Base-by-base conservation (phyloP, 2,113 vertebrate genomes). In the Erythrocercus mccallii region DNA sequence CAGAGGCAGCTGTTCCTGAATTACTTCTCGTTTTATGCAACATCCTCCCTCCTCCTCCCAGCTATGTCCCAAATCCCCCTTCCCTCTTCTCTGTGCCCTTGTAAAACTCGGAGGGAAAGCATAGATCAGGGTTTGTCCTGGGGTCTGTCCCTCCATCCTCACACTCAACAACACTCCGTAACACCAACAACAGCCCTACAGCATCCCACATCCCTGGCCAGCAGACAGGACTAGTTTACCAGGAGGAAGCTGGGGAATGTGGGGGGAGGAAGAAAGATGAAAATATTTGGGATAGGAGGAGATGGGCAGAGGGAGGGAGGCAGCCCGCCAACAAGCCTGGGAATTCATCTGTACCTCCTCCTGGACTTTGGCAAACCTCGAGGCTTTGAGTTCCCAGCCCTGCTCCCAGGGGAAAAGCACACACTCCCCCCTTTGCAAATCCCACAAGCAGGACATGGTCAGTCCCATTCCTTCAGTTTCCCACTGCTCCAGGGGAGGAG, bases 1-100 rank as follows among this genome's bases (percentile, higher is more conserved):
- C 91, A 87, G 83, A 61, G 47, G 90, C 97, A 97, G 97, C 97
- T 97, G 95, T 90, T 95, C 74, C 73, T 94, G 91, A 83, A 86
- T 92, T 81, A 31, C 33, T 92, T 79, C 62, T 84, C 64, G 60
- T 93, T 97, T 97, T 95, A 94, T 72, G 92, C 81, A 70, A 77
- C 84, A 93, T 86, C 72, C 12, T 12, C 85, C 65, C 72, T 86
- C 40, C 60, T 44, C 37, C 44, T 73, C 70, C 25, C 62, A 76
- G 35, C 31, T 45, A 17, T 56, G 37, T 80, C 42, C 47, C 54
- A 69, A 71, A 8, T 7, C 6, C n/a, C 28, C 28, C 27, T 82
- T 82, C 57, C 74, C n/a, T 33, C 9, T 57, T 7, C 18, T 93
- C 71, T 72, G 54, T 1, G 11, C 44, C 51, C 19, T 3, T 22